A percentile compares a stretch with the other conserved stretches of the same genome.
phyloP scores from a whole-genome alignment of 37 sponge, comb jelly and placozoan species.

The Geodia barretti region DNA sequence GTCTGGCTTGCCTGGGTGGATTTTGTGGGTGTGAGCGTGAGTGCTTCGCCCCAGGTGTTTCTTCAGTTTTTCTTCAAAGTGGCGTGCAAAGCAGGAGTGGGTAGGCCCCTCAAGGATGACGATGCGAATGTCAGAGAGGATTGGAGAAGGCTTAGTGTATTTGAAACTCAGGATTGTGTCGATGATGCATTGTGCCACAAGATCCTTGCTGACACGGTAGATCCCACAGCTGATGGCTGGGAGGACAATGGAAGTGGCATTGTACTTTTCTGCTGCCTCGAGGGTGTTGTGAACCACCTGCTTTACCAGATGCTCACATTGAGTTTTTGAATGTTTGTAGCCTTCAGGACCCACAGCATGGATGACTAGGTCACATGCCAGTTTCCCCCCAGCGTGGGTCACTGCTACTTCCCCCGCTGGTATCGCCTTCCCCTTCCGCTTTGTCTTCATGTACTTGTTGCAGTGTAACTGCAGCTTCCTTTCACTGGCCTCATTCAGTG shows the following conservation, averaged over 20 bases:
- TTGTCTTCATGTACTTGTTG: constrained; percentile 3
- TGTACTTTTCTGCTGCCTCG: constrained; percentile 15
- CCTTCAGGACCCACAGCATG: constrained; percentile 78
- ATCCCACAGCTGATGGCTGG: constrained; percentile 80
- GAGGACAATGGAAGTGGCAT: constrained; percentile 51
- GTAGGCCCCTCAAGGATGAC: constrained; percentile 69
- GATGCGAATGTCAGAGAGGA: constrained; percentile 65
- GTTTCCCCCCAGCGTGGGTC: constrained; percentile 62
- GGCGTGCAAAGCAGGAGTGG: constrained; percentile 20
- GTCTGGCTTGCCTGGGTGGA: no score
- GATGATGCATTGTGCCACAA: constrained; percentile 28
- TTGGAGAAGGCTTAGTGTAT: constrained; percentile 12
- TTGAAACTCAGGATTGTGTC: constrained; percentile 27
- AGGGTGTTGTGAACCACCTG: constrained; percentile 27
- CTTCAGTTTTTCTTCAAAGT: no score
- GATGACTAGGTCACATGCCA: constrained; percentile 51
- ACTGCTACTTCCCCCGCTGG: constrained; percentile 48
- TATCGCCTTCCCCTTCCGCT: constrained; percentile 14
- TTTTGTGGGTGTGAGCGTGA: no score
- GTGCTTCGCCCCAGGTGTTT: no score
- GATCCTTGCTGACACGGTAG: constrained; percentile 50
- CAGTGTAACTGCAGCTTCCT: constrained; percentile 40
- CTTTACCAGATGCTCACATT: constrained; percentile 29
- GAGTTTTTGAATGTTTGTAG: not conserved
- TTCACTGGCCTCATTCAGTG: constrained; percentile 58